Evolutionary conservation across 2,797 vertebrate genomes (phyloP), one percentile per base, ranked within the genome.

Genomic region (Merluccius polli): DNA sequence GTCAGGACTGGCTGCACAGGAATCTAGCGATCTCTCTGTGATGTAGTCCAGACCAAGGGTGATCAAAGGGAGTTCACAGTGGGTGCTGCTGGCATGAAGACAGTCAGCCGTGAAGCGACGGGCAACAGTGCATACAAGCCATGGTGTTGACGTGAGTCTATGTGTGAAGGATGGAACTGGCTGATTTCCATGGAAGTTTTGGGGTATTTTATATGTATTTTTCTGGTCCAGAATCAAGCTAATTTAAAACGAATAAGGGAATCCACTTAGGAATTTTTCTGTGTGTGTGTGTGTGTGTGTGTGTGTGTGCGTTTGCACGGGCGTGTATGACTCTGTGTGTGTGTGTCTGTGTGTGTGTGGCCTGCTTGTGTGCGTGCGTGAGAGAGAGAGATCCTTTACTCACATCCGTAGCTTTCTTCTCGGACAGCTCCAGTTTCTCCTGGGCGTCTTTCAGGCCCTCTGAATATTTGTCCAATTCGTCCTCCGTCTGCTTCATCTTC

Each of bases 401-500:
- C 90, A 97, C 96, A 0, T 98, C 95, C 36, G 96, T 94, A 11
- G 97, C 96, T 78, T 93, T 96, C 90, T 93, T 97, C 83, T 99
- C 96, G 0, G 96, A 94, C 84, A 94, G 92, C 81, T 97, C 95
- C 82, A 98, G 94, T 90, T 97, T 97, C 82, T 97, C 97, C 89
- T 96, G 96, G 68, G 96, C 95, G 0, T 96, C 95, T 85, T 96
- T 97, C 70, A 98, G 93, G 70, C 95, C 95, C 84, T 96, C 95
- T 0, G 96, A 96, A 89, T 96, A 96, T 84, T 97, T 97, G 82
- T 97, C 96, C 89, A 97, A 89, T 84, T 97, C 96, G 73, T 97
- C 96, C 79, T 97, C 96, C 0, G 96, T 97, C 84, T 95, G 94
- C 85, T 97, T 97, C 91, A 97, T 81, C 84, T 96, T 97, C 77